phyloP scores from a whole-genome alignment of 2,888 invertebrate species.

The Lasioglossum lativentre region DNA sequence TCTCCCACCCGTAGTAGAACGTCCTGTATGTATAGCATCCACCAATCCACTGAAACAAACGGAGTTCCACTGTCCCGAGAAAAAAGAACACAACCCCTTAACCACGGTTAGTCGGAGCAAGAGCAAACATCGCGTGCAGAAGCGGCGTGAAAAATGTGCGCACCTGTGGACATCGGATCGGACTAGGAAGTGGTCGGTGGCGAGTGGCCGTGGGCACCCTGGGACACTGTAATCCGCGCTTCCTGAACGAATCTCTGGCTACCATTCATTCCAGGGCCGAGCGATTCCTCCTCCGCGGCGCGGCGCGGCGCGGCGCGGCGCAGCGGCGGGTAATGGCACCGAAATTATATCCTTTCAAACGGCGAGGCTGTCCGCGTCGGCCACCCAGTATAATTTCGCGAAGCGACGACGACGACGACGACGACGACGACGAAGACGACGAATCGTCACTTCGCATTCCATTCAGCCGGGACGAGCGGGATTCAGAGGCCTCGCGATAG shows the following conservation, averaged over 20 bases:
- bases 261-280: conserved; percentile 54
- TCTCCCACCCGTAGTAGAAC: too few relatives aligned
- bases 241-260: conserved; percentile 54
- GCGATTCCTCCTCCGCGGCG: conserved; percentile 48
- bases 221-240: conserved; percentile 38
- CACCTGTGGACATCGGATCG: conserved; percentile 19
- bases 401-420: conserved; percentile 36
- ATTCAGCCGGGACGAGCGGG: conserved; percentile 36
- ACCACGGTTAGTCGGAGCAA: neutral
- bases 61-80: neutral
- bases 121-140: conserved; percentile 11
- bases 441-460: conserved; percentile 75
- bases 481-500: conserved; percentile 21
- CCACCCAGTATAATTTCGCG: conserved; percentile 65
- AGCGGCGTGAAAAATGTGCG: conserved; percentile 1
- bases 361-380: conserved; percentile 32
- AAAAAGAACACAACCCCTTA: neutral
- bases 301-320: too few relatives aligned
- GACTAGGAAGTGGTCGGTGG: conserved; percentile 13
- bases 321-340: conserved; percentile 55
- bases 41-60: too few relatives aligned
- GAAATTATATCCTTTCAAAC: conserved; percentile 67
- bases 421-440: conserved; percentile 54
- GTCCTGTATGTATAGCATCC: too few relatives aligned
- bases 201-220: neutral